Percentiles rank a stretch among this genome's conserved stretches.
These are phyloP conservation scores for Rhinopomastus cyanomelas DNA, from an alignment of 2,113 vertebrate genomes.

Conservation along the genomic window DNA sequence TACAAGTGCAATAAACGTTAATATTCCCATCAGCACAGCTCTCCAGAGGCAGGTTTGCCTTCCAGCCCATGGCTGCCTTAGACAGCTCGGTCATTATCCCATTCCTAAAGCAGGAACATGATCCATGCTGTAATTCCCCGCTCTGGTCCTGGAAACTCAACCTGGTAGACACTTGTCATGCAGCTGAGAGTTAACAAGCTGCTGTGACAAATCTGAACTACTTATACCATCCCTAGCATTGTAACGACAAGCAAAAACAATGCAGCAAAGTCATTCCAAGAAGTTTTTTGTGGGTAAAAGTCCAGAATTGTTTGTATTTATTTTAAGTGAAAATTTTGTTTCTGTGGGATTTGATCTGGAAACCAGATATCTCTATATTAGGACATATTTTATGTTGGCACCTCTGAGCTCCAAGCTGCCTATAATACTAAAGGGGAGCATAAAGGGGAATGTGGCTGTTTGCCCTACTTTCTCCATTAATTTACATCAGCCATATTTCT, in stretches of 20 bases:
- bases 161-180: fast-evolving
- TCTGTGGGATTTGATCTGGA: not conserved
- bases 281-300: not conserved
- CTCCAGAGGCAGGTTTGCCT: not conserved
- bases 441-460: not conserved
- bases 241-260: not conserved
- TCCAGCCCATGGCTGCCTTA: not conserved
- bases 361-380: not conserved
- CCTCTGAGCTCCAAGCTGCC: not conserved
- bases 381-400: not conserved
- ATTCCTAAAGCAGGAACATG: fast-evolving
- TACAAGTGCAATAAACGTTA: not conserved
- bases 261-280: not conserved
- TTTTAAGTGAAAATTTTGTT: not conserved
- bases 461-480: not conserved
- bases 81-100: not conserved
- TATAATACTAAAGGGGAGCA: not conserved
- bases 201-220: not conserved
- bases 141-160: not conserved
- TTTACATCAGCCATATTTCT: not conserved
- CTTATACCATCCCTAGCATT: not conserved
- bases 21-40: not conserved
- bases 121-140: not conserved
- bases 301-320: not conserved
- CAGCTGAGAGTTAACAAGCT: not conserved